Evolutionary conservation across 2,113 vertebrate species (phyloP).

Genomic region (Grantiella picta): DNA sequence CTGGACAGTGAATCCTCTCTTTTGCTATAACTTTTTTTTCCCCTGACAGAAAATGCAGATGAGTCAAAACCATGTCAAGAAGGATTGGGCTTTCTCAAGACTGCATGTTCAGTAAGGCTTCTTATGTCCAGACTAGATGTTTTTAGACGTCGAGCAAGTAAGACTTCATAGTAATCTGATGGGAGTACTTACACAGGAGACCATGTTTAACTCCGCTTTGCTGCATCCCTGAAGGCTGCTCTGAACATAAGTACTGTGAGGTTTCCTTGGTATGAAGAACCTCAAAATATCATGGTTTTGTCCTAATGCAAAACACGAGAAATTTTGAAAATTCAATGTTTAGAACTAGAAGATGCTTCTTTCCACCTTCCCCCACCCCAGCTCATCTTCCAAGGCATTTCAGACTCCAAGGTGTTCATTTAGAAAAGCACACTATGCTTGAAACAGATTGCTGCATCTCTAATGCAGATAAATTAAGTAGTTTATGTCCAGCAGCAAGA

Average conservation of each 20-base stretch:
- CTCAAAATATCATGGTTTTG: not conserved
- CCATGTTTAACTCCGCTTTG: not conserved
- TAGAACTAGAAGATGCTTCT: not conserved
- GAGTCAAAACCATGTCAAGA: not conserved
- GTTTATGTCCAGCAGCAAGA: constrained; percentile 18
- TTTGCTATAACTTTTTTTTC: not conserved
- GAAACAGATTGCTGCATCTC: constrained; percentile 13
- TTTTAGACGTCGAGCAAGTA: not conserved
- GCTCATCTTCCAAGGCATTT: not conserved
- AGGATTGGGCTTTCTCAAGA: not conserved
- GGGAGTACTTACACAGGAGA: not conserved
- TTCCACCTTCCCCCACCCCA: not conserved
- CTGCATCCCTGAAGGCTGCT: not conserved
- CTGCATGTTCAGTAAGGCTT: not conserved
- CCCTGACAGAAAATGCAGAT: not conserved
- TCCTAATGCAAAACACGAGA: not conserved
- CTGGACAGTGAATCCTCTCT: not conserved
- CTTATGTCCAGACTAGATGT: not conserved
- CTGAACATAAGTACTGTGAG: not conserved
- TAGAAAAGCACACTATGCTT: not conserved
- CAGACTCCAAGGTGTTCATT: not conserved
- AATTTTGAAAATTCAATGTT: not conserved
- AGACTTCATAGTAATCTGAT: not conserved
- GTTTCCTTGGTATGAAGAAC: not conserved
- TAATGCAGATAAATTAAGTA: constrained; percentile 45